These are phyloP conservation scores for Tympanuchus pallidicinctus DNA, from an alignment of 2,113 vertebrate species.

Conservation along the genomic window DNA sequence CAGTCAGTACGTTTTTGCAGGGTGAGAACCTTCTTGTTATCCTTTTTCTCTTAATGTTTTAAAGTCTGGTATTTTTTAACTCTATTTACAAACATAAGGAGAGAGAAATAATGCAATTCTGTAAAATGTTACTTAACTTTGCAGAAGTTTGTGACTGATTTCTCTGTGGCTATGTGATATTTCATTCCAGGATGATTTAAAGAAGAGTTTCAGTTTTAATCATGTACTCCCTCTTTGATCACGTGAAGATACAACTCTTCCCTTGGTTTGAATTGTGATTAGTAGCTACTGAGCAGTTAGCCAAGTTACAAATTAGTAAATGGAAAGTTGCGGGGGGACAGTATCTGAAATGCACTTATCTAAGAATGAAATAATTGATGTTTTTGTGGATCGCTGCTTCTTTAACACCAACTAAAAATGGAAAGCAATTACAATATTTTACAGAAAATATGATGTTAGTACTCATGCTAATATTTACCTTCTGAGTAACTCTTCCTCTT, in stretches of 20 bases:
- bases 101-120: neutral
- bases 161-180: neutral
- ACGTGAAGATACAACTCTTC: neutral
- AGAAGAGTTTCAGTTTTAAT: neutral
- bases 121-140: neutral
- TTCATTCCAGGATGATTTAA: neutral
- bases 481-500: neutral
- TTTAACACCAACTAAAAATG: neutral
- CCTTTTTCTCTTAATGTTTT: neutral
- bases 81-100: neutral
- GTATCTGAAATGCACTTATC: neutral
- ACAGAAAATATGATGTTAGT: neutral
- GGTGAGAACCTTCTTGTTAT: neutral
- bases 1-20: neutral
- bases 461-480: neutral
- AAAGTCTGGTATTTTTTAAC: neutral
- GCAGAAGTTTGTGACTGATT: neutral
- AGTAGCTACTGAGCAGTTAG: neutral
- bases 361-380: constrained; percentile 27
- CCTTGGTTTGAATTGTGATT: neutral
- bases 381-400: constrained; percentile 24
- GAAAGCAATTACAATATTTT: neutral
- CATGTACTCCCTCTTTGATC: neutral
- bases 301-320: neutral
- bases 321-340: neutral